Percentiles rank a stretch among this genome's conserved stretches.
Conservation (phyloP, 2,113 vertebrate genomes). For the Corythornis vintsioides region DNA sequence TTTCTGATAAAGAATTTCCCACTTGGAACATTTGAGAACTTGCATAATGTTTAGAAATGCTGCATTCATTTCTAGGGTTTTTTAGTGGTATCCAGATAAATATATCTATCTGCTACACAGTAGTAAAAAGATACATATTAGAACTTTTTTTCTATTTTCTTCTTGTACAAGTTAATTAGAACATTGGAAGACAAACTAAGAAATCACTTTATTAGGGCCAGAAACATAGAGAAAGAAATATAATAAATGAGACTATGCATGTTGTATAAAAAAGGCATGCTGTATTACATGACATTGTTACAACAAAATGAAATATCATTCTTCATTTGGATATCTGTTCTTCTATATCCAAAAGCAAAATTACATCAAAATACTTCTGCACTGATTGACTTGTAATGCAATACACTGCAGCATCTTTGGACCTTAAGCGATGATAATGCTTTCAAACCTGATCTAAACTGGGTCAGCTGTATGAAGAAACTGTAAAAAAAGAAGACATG, state of each 20-base stretch:
- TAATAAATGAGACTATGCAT: neutral
- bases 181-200: neutral
- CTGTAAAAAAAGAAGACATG: conserved; percentile 64
- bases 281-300: neutral
- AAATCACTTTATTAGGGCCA: neutral
- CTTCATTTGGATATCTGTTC: conserved; percentile 30
- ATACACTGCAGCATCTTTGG: conserved; percentile 47
- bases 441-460: conserved; percentile 66
- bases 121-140: neutral
- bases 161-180: neutral
- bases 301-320: conserved; percentile 16
- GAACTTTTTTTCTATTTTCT: neutral
- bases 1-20: neutral
- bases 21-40: neutral
- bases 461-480: conserved; percentile 44
- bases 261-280: neutral
- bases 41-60: neutral
- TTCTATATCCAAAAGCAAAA: conserved; percentile 55
- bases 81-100: neutral
- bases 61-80: neutral
- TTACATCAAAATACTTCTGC: conserved; percentile 47
- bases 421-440: conserved; percentile 59
- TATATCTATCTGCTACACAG: neutral
- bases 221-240: neutral
- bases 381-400: conserved; percentile 64